Percentiles rank a stretch among this genome's conserved stretches.
Conservation (phyloP, 2,888 invertebrate species). For the Agrotis segetum region DNA sequence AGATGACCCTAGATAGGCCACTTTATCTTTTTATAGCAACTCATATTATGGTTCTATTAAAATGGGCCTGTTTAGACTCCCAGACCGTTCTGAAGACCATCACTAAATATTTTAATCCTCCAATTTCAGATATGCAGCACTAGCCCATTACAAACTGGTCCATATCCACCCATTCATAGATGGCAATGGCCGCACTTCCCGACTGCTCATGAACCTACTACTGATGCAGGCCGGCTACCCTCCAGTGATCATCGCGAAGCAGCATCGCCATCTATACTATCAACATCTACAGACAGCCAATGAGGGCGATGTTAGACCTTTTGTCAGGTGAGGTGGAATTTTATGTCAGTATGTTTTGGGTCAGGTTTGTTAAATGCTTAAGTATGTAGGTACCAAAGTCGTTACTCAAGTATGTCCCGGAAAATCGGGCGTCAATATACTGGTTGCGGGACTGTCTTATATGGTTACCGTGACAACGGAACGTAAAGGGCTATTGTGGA, state of each 20-base stretch:
- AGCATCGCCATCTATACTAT: conserved; percentile 96
- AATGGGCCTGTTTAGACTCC: no score
- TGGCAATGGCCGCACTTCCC: conserved; percentile 98
- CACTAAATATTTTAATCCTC: background rate
- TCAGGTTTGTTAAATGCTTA: no score
- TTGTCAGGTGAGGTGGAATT: conserved; percentile 91
- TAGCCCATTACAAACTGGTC: conserved; percentile 99
- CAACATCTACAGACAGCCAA: conserved; percentile 97
- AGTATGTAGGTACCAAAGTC: no score
- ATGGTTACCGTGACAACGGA: no score
- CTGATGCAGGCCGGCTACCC: conserved; percentile 99
- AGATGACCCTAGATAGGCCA: no score
- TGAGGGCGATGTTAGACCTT: conserved; percentile 98
- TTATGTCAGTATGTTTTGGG: background rate
- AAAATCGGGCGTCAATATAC: no score
- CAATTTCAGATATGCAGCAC: conserved; percentile 95
- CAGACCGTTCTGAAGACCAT: background rate
- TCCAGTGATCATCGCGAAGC: conserved; percentile 98
- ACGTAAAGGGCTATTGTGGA: no score
- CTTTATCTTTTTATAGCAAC: no score
- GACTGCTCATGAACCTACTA: conserved; percentile 98
- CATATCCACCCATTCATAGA: conserved; percentile 99
- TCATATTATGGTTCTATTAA: no score
- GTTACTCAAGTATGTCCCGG: no score
- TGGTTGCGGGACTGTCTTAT: no score